Conservation (phyloP, 2,888 invertebrate species). For the Mesochorus sp. region DNA sequence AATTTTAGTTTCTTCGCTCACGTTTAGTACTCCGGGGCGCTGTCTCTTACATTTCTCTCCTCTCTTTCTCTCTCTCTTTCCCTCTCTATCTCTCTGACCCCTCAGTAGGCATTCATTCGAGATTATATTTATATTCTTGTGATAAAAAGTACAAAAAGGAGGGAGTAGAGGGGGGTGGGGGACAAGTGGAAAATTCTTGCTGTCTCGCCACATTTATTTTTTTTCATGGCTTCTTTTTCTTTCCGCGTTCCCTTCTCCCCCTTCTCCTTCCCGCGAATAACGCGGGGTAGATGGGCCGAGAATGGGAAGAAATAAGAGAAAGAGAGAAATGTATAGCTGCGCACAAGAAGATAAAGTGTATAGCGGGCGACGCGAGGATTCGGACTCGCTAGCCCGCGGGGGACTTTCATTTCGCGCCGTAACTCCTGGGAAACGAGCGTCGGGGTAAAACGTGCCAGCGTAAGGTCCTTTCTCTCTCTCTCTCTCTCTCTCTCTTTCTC, state of each 20-base stretch:
- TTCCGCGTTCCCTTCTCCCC: not conserved
- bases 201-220: constrained; percentile 40
- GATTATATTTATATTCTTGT: not conserved
- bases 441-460: constrained; percentile 56
- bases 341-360: constrained; percentile 46
- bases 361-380: constrained; percentile 39
- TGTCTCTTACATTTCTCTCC: constrained; percentile 12
- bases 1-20: constrained; percentile 37
- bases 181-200: constrained; percentile 43
- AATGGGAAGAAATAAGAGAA: constrained; percentile 27
- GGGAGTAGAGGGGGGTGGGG: no score
- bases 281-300: constrained; percentile 14
- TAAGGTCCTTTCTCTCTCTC: constrained; percentile 41
- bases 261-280: constrained; percentile 21
- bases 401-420: constrained; percentile 74
- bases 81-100: no score
- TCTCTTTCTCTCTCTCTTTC: no score
- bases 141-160: no score
- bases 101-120: constrained; percentile 23
- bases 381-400: constrained; percentile 45
- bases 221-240: constrained; percentile 27
- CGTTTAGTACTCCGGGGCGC: constrained; percentile 1
- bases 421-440: constrained; percentile 65
- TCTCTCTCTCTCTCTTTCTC: not conserved
- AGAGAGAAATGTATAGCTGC: constrained; percentile 13